Percentiles rank a stretch among this genome's conserved stretches.
These are phyloP conservation scores for Belgica antarctica DNA, from an alignment of 2,888 invertebrate species.

Conservation along the genomic window DNA sequence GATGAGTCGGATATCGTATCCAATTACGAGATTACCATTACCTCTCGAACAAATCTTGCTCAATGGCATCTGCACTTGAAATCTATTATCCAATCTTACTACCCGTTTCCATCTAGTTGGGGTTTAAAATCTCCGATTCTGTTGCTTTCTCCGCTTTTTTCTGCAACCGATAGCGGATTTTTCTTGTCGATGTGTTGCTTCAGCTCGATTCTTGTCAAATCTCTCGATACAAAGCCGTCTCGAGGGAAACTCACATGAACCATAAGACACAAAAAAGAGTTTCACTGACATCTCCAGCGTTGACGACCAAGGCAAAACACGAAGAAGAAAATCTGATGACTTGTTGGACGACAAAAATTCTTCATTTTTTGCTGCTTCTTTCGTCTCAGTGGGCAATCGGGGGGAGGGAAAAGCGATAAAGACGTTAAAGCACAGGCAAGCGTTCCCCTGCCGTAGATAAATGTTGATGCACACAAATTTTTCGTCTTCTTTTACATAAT, in stretches of 20 bases:
- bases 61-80: constrained; percentile 38
- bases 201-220: neutral
- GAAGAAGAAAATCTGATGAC: constrained; percentile 16
- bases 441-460: neutral
- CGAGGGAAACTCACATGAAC: neutral
- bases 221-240: neutral
- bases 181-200: neutral
- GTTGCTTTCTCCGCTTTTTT: neutral
- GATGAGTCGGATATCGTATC: constrained; percentile 19
- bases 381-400: no score
- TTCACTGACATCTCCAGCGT: neutral
- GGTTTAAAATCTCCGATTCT: neutral
- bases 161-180: neutral
- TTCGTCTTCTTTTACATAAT: constrained; percentile 9
- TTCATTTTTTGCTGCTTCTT: neutral
- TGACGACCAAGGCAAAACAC: neutral
- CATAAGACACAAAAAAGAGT: neutral
- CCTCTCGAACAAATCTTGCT: constrained; percentile 15
- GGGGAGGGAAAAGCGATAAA: no score
- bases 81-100: constrained; percentile 22
- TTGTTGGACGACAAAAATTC: constrained; percentile 27
- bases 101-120: neutral
- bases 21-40: constrained; percentile 42
- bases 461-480: constrained; percentile 5
- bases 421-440: neutral